phyloP scores from a whole-genome alignment of 2,888 invertebrate species.

The Acronicta psi region DNA sequence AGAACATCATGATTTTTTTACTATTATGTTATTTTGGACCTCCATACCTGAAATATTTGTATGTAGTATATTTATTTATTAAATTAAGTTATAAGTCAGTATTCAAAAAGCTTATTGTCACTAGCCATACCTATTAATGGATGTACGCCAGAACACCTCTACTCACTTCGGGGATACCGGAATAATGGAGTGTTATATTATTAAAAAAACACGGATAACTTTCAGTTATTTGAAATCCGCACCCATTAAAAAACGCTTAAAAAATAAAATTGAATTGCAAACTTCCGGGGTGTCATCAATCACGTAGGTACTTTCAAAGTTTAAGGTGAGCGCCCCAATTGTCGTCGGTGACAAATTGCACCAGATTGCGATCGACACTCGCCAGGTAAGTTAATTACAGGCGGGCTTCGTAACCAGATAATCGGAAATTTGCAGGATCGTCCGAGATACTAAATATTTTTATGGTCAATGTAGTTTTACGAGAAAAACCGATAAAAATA shows the following conservation, averaged over 20 bases:
- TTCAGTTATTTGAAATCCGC: neutral
- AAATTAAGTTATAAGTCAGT: too few relatives aligned
- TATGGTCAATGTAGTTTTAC: neutral
- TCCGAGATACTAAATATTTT: neutral
- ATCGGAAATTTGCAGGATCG: conserved; percentile 5
- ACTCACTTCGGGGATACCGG: too few relatives aligned
- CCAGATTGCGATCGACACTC: conserved; percentile 42
- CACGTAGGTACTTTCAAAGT: conserved; percentile 35
- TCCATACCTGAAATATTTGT: too few relatives aligned
- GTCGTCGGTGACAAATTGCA: conserved; percentile 56
- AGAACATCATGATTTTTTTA: too few relatives aligned
- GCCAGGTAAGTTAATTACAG: conserved; percentile 39
- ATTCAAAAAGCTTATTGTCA: too few relatives aligned
- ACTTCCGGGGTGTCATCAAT: conserved; percentile 32
- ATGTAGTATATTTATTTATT: too few relatives aligned
- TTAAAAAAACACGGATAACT: neutral
- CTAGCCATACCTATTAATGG: too few relatives aligned
- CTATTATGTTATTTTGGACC: too few relatives aligned
- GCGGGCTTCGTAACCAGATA: conserved; percentile 5
- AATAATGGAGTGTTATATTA: too few relatives aligned
- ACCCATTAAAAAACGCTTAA: neutral
- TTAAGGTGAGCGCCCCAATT: conserved; percentile 51
- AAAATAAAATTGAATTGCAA: conserved; percentile 22
- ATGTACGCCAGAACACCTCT: too few relatives aligned
- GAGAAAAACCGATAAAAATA: too few relatives aligned